A percentile compares a stretch with the other conserved stretches of the same genome.
Evolutionary conservation across 1,140 invertebrate genomes (phyloP).

Genomic region (Brachionus calyciflorus): DNA sequence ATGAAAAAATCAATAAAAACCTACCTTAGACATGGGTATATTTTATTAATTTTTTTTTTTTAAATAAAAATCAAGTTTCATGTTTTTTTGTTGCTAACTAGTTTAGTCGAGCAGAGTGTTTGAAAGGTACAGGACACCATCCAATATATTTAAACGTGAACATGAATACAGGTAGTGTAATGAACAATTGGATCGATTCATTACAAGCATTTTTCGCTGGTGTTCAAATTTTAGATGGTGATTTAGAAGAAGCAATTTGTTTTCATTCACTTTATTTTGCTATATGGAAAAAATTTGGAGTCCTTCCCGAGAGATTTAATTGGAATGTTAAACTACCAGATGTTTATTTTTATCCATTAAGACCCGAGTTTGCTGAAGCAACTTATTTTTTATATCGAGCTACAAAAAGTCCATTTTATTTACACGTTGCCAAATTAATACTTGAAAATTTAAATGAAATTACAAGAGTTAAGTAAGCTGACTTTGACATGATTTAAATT

Average conservation of each 20-base stretch:
- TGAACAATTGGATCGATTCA: slow-evolving; percentile 70
- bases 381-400: slow-evolving; percentile 72
- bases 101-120: slow-evolving; percentile 64
- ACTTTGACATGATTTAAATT: too few relatives aligned
- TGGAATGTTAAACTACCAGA: slow-evolving; percentile 68
- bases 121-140: slow-evolving; percentile 66
- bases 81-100: not conserved
- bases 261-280: slow-evolving; percentile 69
- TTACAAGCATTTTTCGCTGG: slow-evolving; percentile 69
- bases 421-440: slow-evolving; percentile 70
- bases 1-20: slow-evolving; percentile 16
- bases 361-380: slow-evolving; percentile 70
- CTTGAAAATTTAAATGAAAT: slow-evolving; percentile 65
- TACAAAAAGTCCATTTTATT: slow-evolving; percentile 71
- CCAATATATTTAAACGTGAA: slow-evolving; percentile 73
- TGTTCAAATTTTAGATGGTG: slow-evolving; percentile 68
- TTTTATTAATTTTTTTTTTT: slow-evolving; percentile 33
- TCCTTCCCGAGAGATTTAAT: slow-evolving; percentile 70
- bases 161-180: slow-evolving; percentile 67
- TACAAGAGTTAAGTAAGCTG: slow-evolving; percentile 64
- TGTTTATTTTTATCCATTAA: slow-evolving; percentile 68
- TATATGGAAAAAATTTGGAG: slow-evolving; percentile 69
- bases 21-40: not conserved
- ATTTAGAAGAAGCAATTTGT: slow-evolving; percentile 72
- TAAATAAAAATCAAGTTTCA: slow-evolving; percentile 46